Conservation (phyloP, 2,113 vertebrate genomes). For the Oreotragus oreotragus region DNA sequence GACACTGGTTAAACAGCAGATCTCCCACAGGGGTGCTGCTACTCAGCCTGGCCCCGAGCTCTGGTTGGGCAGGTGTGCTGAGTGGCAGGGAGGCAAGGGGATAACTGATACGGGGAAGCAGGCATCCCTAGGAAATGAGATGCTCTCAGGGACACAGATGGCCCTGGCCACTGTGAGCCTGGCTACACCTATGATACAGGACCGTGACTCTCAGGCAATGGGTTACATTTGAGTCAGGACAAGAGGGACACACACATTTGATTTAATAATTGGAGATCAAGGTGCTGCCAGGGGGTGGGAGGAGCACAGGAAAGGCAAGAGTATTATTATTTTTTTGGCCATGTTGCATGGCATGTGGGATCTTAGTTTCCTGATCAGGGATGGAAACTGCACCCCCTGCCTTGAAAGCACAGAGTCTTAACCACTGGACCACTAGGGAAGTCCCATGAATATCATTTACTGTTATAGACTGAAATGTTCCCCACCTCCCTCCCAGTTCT, state of each 20-base stretch:
- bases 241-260: not conserved
- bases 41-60: not conserved
- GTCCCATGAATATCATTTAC: not conserved
- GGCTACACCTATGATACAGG: too few relatives aligned
- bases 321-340: not conserved
- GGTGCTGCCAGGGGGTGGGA: too few relatives aligned
- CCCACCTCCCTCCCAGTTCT: not conserved
- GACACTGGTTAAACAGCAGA: too few relatives aligned
- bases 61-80: not conserved
- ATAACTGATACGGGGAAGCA: not conserved
- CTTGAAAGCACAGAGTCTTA: not conserved
- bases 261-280: not conserved
- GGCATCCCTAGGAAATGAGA: too few relatives aligned
- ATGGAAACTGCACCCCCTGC: not conserved
- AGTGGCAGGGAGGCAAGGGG: not conserved
- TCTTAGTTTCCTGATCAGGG: not conserved
- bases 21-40: not conserved
- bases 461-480: not conserved
- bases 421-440: not conserved
- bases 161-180: not conserved
- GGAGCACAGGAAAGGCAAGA: not conserved
- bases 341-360: not conserved
- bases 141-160: too few relatives aligned
- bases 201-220: fast-evolving
- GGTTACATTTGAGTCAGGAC: not conserved